Conservation (phyloP, 2,113 vertebrate species). For the Lichenostomus cassidix region DNA sequence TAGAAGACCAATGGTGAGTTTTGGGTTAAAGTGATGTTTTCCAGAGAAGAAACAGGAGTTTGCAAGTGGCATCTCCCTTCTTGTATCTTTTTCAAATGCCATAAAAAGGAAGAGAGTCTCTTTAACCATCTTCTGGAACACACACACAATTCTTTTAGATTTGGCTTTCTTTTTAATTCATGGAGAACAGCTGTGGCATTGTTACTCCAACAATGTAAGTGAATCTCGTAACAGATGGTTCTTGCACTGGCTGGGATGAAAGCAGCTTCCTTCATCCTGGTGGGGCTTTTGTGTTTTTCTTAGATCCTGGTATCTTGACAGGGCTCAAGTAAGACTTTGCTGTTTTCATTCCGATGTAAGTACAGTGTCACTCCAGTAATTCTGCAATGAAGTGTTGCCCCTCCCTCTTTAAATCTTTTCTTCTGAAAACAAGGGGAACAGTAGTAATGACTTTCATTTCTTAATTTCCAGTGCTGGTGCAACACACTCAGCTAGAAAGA, state of each 20-base stretch:
- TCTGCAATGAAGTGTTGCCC: background rate
- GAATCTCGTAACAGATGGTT: conserved; percentile 29
- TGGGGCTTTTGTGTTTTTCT: background rate
- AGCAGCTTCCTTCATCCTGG: background rate
- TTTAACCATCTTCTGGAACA: background rate
- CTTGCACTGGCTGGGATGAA: background rate
- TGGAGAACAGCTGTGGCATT: conserved; percentile 31
- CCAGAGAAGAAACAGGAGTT: background rate
- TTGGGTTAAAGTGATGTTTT: background rate
- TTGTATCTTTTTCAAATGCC: background rate
- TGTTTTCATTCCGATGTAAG: background rate
- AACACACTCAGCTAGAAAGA: background rate
- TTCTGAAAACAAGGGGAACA: background rate
- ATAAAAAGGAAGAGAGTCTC: background rate
- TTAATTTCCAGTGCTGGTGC: background rate
- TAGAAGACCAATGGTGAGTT: background rate
- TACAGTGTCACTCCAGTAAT: background rate
- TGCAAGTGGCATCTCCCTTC: background rate
- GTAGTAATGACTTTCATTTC: background rate
- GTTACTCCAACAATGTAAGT: background rate
- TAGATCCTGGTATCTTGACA: background rate
- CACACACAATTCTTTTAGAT: background rate
- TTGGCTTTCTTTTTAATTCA: background rate
- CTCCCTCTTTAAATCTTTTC: background rate
- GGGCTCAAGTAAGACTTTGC: background rate